Percentiles rank a stretch among this genome's conserved stretches.
phyloP scores from a whole-genome alignment of 2,797 vertebrate genomes.

The Mycteria americana region DNA sequence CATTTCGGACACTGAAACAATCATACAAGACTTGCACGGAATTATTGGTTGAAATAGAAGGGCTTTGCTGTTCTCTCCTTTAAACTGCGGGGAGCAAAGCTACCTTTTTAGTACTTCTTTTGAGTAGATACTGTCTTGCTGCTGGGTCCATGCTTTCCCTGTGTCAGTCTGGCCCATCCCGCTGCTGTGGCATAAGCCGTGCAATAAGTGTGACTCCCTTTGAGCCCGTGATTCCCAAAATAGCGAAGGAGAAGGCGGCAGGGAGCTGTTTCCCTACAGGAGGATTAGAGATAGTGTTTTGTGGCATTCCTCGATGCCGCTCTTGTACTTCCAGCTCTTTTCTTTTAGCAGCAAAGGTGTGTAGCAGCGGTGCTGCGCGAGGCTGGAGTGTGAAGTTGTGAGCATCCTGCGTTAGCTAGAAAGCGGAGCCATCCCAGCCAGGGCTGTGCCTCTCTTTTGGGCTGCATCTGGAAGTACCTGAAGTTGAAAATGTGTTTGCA shows the following conservation, averaged over 20 bases:
- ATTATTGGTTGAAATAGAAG: not conserved
- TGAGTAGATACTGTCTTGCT: not conserved
- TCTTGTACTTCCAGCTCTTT: not conserved
- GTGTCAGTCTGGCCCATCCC: not conserved
- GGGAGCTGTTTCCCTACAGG: not conserved
- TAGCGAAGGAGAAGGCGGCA: rapidly evolving
- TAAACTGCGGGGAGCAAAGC: not conserved
- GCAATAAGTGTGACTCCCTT: not conserved
- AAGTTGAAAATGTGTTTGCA: not conserved
- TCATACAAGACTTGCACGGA: not conserved
- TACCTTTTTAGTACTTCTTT: not conserved
- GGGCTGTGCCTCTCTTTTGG: not conserved
- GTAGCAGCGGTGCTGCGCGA: too few relatives aligned
- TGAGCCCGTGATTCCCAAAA: not conserved
- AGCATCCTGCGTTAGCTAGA: not conserved
- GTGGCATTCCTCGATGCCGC: rapidly evolving
- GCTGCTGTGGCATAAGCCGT: rapidly evolving
- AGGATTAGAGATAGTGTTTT: not conserved
- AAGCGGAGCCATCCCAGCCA: not conserved
- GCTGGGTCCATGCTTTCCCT: not conserved
- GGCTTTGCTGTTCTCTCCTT: not conserved
- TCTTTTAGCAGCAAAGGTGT: not conserved
- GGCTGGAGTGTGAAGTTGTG: not conserved
- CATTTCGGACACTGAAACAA: not conserved
- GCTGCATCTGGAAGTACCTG: not conserved